Percentiles rank a stretch among this genome's conserved stretches.
phyloP scores from a whole-genome alignment of 2,888 invertebrate genomes.

The Fabriciana adippe region DNA sequence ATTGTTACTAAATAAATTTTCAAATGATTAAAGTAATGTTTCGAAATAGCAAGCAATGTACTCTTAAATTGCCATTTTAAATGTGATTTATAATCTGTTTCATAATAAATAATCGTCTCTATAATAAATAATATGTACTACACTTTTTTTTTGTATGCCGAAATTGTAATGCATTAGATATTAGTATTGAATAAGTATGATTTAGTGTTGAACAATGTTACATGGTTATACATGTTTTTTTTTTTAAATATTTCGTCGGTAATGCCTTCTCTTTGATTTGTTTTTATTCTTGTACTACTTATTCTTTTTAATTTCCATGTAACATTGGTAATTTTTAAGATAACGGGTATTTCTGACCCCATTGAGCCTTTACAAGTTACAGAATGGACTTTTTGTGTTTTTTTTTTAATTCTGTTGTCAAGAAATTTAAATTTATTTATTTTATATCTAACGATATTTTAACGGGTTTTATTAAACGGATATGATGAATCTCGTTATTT shows the following conservation, averaged over 20 bases:
- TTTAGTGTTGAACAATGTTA: neutral
- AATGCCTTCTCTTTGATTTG: neutral
- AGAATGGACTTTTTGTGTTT: neutral
- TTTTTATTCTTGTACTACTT: neutral
- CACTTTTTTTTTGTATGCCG: neutral
- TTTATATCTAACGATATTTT: neutral
- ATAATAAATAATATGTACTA: neutral
- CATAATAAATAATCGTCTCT: neutral
- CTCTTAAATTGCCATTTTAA: neutral
- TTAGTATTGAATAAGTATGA: constrained; percentile 8
- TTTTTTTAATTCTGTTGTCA: neutral
- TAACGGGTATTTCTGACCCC: constrained; percentile 16
- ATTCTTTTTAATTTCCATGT: constrained; percentile 8
- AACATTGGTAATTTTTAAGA: neutral
- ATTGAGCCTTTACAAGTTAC: constrained; percentile 10
- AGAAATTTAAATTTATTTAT: neutral
- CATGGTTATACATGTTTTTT: neutral
- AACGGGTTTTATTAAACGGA: too few relatives aligned
- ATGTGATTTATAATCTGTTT: neutral
- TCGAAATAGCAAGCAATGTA: too few relatives aligned
- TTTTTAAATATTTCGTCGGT: neutral
- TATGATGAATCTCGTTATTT: too few relatives aligned
- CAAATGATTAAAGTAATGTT: too few relatives aligned
- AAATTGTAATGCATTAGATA: constrained; percentile 12
- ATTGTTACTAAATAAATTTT: neutral